Evolutionary conservation across 30 jellyfish, hydroid and myxozoan genomes (phyloP), one percentile per base, ranked within the genome.

Genomic region (Chrysaora quinquecirrha): DNA sequence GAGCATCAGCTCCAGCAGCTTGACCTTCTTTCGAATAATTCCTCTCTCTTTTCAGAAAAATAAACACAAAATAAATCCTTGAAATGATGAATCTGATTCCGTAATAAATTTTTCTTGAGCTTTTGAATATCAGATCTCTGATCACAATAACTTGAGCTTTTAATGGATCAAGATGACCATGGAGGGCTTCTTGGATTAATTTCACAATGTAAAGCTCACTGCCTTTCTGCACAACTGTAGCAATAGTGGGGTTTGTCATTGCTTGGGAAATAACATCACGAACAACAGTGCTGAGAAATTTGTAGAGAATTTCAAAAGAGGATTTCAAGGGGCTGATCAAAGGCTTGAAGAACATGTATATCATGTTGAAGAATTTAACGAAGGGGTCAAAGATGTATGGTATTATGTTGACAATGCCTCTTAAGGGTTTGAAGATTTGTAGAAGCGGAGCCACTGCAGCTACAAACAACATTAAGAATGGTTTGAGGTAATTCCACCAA

Each of bases 401-500:
- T 10, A 95, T 27, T 16, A 95, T 33, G 34, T 81, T 79, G 52
- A 91, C 88, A 29, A 94, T 65, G 47, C 88, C 89, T 82, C 82
- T 89, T 31, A 89, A 62, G 0, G 99, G 99, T 54, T 89, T 87
- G 90, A 95, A 88, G 9, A 87, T 22, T 49, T 82, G 93, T 66
- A 96, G 54, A 3, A 88, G 50, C 3, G 94, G 91, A 19, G 87
- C 48, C 20, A 83, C 27, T 2, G 90, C 86, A 3, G 99, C 94
- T 1, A 80, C 89, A 73, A 84, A 65, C 14, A 95, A 67, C 86
- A 88, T 83, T 35, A 58, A 48, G 4, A 88, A 73, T 20, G 99
- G 99, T 75, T 95, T 95, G 90, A 95, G 49, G 67, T 83, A 95
- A 1, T 87, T 62, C 99, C 99, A 94, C 99, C 99, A 94, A 34